Conservation (phyloP, 2,888 invertebrate species). For the Cataglyphis rosenhaueri region DNA sequence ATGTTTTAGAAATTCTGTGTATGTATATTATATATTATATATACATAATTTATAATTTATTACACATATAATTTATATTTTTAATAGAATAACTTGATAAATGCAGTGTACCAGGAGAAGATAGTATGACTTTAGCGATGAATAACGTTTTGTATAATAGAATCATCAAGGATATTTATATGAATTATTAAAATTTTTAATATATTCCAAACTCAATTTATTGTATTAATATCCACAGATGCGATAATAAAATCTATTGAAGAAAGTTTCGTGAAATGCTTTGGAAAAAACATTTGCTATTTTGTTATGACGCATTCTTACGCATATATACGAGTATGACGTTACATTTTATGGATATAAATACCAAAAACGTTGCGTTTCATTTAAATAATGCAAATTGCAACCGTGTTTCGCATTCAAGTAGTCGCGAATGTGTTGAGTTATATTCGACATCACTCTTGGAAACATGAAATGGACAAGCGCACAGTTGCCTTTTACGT, state of each 20-base stretch:
- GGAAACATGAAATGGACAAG: constrained; percentile 3
- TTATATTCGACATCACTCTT: constrained; percentile 29
- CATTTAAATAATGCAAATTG: constrained; percentile 42
- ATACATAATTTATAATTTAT: neutral
- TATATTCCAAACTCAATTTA: neutral
- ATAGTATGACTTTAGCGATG: neutral
- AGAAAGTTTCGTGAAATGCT: neutral
- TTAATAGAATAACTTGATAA: neutral
- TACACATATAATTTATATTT: neutral
- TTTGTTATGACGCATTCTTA: neutral
- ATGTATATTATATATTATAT: too few relatives aligned
- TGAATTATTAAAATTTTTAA: neutral
- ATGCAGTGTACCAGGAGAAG: neutral
- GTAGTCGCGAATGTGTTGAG: neutral
- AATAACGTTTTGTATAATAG: neutral
- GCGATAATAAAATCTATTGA: neutral
- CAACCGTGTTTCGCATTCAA: constrained; percentile 9
- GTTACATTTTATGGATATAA: constrained; percentile 6
- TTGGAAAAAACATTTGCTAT: neutral
- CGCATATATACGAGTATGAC: neutral
- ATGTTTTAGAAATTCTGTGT: neutral
- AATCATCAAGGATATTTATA: neutral
- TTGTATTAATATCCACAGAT: neutral
- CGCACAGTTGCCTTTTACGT: constrained; percentile 1
- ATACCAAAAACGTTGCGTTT: constrained; percentile 3